Evolutionary conservation across 2,113 vertebrate genomes (phyloP), one percentile per base, ranked within the genome.

Genomic region (Amblyornis subalaris): DNA sequence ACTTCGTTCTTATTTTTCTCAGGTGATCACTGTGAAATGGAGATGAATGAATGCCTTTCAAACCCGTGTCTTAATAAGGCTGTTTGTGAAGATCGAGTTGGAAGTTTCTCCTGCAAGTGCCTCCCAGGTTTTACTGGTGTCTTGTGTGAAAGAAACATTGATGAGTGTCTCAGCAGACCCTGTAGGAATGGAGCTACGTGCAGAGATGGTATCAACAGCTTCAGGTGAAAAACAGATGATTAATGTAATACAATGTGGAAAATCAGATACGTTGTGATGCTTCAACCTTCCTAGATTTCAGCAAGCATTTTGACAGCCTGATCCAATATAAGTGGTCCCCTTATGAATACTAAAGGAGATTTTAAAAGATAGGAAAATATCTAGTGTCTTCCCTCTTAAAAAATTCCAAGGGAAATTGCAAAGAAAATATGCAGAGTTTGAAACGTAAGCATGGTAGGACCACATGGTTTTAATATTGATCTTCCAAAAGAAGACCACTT

Each of bases 21-120:
- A 98, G 98, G 98, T 85, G 64, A 76, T 82, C 98, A 81, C 15
- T 99, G 99, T 96, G 99, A 99, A 96, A 96, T 87, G 82, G 99
- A 99, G 90, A 97, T 99, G 55, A 97, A 99, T 71, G 99, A 99
- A 96, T 99, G 99, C 88, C 98, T 98, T 48, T 98, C 99, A 69
- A 98, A 91, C 89, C 99, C 99, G 1, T 99, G 99, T 96, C 96
- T 98, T 93, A 99, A 99, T 65, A 98, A 97, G n/a, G 99, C 98
- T 15, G 50, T 96, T 85, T 99, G 99, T 94, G 98, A 98, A 94
- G 99, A 99, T 97, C 78, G 97, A 93, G 96, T 98, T 17, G 98
- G 98, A 4, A 95, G 98, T 24, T 99, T 99, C 95, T 92, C 96
- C 50, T 99, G 99, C 96, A 98, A 97, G 70, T 99, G 99, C 72